phyloP scores from a whole-genome alignment of 2,888 invertebrate genomes.

The Acrobasis consociella region DNA sequence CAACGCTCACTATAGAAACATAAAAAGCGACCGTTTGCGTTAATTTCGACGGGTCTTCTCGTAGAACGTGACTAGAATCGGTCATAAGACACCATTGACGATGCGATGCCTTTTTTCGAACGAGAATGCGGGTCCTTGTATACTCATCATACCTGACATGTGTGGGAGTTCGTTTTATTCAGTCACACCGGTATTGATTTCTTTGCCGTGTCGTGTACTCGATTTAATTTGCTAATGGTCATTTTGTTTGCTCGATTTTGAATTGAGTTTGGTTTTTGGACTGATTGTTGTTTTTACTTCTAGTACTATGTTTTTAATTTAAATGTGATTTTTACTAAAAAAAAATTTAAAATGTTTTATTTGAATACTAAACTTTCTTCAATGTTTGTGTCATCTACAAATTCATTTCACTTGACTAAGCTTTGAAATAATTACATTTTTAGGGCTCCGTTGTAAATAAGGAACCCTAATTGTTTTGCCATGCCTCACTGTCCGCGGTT shows the following conservation, averaged over 20 bases:
- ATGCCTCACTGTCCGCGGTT: too few species aligned
- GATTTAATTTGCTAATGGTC: slow-evolving; percentile 23
- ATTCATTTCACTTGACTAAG: too few species aligned
- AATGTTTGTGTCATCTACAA: too few species aligned
- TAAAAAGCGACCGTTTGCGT: slow-evolving; percentile 29
- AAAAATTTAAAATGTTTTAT: too few species aligned
- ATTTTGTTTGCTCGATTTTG: slow-evolving; percentile 4
- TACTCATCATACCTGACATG: slow-evolving; percentile 59
- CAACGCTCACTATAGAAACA: slow-evolving; percentile 20
- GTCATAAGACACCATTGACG: slow-evolving; percentile 42
- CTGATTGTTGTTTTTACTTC: too few species aligned
- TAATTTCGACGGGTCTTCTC: slow-evolving; percentile 40
- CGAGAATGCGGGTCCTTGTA: slow-evolving; percentile 66
- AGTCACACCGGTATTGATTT: slow-evolving; percentile 19
- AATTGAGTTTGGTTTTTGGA: neutral
- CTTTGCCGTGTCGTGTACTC: slow-evolving; percentile 6
- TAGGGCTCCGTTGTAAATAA: too few species aligned
- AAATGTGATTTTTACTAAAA: too few species aligned
- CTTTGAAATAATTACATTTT: too few species aligned
- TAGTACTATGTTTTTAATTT: too few species aligned
- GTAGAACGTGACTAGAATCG: slow-evolving; percentile 62
- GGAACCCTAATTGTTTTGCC: too few species aligned
- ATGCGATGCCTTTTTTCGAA: slow-evolving; percentile 50
- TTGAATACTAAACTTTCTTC: too few species aligned
- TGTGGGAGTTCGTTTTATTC: slow-evolving; percentile 38